Evolutionary conservation across 2,797 vertebrate genomes (phyloP).

Genomic region (Schizopygopsis pylzovi): DNA sequence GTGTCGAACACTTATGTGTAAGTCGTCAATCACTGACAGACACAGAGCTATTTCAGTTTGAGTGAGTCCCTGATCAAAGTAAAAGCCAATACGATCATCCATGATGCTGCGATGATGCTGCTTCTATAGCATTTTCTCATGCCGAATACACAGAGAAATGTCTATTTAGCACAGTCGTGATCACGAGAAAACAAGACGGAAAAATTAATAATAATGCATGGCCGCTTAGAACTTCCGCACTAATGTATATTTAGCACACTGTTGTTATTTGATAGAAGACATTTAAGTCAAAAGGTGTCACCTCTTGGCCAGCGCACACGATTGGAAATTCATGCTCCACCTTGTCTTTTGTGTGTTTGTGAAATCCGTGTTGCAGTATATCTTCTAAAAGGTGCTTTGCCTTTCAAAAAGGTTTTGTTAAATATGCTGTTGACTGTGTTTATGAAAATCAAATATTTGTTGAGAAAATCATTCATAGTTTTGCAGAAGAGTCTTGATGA

Average conservation of each 20-base stretch:
- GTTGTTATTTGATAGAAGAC: neutral
- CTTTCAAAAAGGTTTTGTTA: neutral
- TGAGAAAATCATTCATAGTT: neutral
- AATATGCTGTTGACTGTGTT: constrained; percentile 5
- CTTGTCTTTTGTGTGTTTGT: neutral
- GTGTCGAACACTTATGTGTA: no score
- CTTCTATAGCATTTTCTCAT: no score
- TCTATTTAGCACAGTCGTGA: no score
- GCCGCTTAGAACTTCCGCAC: no score
- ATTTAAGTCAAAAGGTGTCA: neutral
- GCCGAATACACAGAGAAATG: no score
- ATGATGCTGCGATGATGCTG: no score
- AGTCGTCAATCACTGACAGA: no score
- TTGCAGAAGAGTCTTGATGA: neutral
- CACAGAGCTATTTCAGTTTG: no score
- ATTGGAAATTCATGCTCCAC: neutral
- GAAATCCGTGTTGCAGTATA: neutral
- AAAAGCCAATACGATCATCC: no score
- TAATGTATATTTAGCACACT: neutral
- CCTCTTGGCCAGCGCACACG: neutral
- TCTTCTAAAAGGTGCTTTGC: neutral
- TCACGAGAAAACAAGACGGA: no score
- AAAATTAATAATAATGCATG: no score
- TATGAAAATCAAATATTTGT: neutral
- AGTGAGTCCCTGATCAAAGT: no score